phyloP scores from a whole-genome alignment of 2,113 vertebrate genomes.

The Toxotes chatareus region DNA sequence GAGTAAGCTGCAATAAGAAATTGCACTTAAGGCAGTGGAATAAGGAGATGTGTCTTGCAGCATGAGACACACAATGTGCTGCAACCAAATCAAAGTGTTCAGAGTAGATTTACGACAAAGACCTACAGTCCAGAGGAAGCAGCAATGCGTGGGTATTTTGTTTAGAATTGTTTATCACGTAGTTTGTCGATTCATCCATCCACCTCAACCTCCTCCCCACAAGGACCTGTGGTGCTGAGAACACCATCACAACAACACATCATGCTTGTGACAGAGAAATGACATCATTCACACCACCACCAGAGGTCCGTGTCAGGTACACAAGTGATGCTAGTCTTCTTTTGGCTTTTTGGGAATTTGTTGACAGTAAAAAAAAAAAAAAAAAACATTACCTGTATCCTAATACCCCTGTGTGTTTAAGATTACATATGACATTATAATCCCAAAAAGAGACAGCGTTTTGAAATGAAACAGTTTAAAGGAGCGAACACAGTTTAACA shows the following conservation, averaged over 20 bases:
- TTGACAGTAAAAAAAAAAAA: conserved; percentile 8
- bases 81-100: background rate
- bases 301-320: no score
- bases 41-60: no score
- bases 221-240: no score
- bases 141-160: background rate
- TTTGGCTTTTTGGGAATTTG: conserved; percentile 21
- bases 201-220: background rate
- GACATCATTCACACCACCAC: no score
- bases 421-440: background rate
- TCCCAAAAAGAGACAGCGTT: conserved; percentile 1
- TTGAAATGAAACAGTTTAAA: conserved; percentile 45
- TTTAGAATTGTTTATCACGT: background rate
- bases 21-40: no score
- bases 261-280: no score
- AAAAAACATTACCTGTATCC: background rate
- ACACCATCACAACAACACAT: no score
- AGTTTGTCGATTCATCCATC: background rate
- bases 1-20: no score
- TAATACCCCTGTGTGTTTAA: background rate
- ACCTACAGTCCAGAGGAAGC: background rate
- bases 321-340: background rate
- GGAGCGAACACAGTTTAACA: conserved; percentile 17
- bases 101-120: no score
- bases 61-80: no score